These are phyloP conservation scores for Cosmia pyralina DNA, from an alignment of 2,888 invertebrate genomes.

Conservation along the genomic window DNA sequence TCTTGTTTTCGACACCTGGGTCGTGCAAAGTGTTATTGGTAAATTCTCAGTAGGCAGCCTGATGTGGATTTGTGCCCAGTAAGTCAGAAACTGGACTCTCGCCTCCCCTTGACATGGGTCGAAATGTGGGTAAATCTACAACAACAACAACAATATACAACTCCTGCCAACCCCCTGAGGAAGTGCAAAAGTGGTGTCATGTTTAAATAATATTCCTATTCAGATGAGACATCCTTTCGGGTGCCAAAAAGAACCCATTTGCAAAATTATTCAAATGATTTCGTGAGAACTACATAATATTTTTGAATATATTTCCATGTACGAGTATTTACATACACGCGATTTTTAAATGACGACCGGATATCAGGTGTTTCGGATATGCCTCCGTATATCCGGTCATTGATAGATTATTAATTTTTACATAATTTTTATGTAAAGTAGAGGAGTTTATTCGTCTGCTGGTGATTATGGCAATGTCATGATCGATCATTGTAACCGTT, in stretches of 20 bases:
- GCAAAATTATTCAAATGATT: conserved; percentile 39
- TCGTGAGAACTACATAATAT: conserved; percentile 32
- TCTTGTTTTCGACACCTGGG: not conserved
- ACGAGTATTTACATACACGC: conserved; percentile 28
- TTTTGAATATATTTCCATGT: conserved; percentile 24
- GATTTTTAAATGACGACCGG: conserved; percentile 15
- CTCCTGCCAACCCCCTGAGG: not conserved
- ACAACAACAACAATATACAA: too few species aligned
- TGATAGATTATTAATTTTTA: conserved; percentile 21
- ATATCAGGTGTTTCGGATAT: conserved; percentile 35
- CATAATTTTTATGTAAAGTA: conserved; percentile 23
- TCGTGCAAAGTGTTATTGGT: not conserved
- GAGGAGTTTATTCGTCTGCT: conserved; percentile 18
- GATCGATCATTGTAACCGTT: conserved; percentile 21
- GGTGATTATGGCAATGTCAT: not conserved
- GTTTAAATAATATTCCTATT: not conserved
- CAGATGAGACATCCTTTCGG: conserved; percentile 4
- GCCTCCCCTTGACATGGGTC: not conserved
- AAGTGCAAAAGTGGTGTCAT: not conserved
- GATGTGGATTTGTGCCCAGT: not conserved
- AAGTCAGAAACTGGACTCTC: not conserved
- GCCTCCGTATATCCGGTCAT: conserved; percentile 43
- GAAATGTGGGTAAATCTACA: not conserved
- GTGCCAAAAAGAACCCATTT: conserved; percentile 7
- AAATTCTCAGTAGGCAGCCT: not conserved